These are phyloP conservation scores for Tonatia bakeri DNA, from an alignment of 2,113 vertebrate species.

Conservation along the genomic window DNA sequence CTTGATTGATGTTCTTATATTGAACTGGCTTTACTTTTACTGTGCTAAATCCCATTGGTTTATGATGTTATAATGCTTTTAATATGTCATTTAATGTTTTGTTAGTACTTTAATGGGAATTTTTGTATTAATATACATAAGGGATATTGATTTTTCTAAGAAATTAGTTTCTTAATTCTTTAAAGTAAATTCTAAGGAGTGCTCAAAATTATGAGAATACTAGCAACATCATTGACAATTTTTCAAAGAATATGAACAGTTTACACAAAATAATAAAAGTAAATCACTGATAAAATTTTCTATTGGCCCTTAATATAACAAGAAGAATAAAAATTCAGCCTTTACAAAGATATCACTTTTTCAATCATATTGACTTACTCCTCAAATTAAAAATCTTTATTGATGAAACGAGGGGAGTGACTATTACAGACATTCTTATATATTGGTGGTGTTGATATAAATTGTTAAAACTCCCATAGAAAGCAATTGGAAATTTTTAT, in stretches of 20 bases:
- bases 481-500: background rate
- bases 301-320: background rate
- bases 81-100: background rate
- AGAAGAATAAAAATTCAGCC: background rate
- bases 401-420: background rate
- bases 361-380: background rate
- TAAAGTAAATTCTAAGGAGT: background rate
- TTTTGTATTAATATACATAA: background rate
- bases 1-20: background rate
- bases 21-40: background rate
- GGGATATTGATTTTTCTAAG: background rate
- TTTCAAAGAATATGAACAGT: background rate
- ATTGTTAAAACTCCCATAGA: background rate
- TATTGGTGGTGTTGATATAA: background rate
- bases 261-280: background rate
- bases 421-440: background rate
- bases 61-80: background rate
- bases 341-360: background rate
- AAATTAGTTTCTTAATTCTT: background rate
- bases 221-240: background rate
- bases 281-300: background rate
- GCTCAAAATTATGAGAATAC: background rate
- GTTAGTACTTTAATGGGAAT: background rate
- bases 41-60: background rate
- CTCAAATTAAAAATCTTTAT: background rate